phyloP scores from a whole-genome alignment of 1,140 invertebrate species.

The Drosophila pallidifrons region DNA sequence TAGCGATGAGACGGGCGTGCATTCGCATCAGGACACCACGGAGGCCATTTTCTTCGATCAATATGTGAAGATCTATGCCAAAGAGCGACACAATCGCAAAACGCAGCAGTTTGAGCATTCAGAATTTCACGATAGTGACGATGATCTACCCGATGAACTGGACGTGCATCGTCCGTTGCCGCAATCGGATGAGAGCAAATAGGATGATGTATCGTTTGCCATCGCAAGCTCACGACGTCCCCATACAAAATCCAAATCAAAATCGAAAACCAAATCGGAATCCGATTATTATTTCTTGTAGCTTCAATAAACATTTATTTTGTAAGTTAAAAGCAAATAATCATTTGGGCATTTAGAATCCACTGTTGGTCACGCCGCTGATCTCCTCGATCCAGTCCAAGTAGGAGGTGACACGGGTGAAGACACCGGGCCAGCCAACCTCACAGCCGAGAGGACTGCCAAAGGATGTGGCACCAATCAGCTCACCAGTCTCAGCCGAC shows the following conservation, averaged over 20 bases:
- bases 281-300: conserved; percentile 75
- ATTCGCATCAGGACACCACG: conserved; percentile 65
- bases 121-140: conserved; percentile 8
- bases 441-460: conserved; percentile 86
- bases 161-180: conserved; percentile 39
- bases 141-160: conserved; percentile 66
- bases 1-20: conserved; percentile 80
- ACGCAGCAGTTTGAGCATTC: neutral
- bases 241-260: conserved; percentile 51
- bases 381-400: conserved; percentile 85
- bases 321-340: conserved; percentile 40
- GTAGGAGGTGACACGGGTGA: conserved; percentile 86
- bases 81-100: too few species aligned
- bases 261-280: conserved; percentile 15
- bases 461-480: conserved; percentile 87
- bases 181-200: conserved; percentile 21
- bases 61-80: too few species aligned
- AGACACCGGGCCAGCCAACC: conserved; percentile 85
- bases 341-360: conserved; percentile 37
- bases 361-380: conserved; percentile 58
- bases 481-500: conserved; percentile 69
- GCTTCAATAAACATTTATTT: conserved; percentile 66
- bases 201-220: conserved; percentile 38
- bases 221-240: conserved; percentile 29
- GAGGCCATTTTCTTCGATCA: conserved; percentile 37